Base-by-base conservation (phyloP, 1,140 invertebrate genomes). In the Bombus vancouverensis region DNA sequence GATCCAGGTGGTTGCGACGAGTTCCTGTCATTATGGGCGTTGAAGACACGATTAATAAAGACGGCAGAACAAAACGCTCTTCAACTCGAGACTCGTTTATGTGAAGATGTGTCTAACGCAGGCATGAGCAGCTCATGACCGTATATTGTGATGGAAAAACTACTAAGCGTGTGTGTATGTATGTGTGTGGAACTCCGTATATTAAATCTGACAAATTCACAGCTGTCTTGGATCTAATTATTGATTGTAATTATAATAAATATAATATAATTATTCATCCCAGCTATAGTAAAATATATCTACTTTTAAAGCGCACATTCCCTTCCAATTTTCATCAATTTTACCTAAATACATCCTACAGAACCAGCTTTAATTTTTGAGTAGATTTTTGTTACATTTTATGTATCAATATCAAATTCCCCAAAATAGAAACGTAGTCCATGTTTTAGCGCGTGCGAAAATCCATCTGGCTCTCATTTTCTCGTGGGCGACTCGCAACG, bases 381-480 rank as follows among this genome's bases (percentile, higher is more conserved):
- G 10, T 62, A 62, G 13, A 62, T 62, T 12, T 62, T n/a, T 28
- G 10, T 62, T 28, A 62, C 28, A 62, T 62, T n/a, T 25, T 62
- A n/a, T 28, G 59, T 12, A n/a, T 28, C 28, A n/a, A n/a, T n/a
- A 62, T 13, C 28, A n/a, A 3, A 13, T 62, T n/a, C 3, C 28
- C 12, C 10, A 62, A n/a, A 59, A 62, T 12, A 28, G 28, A 62
- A 34, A 34, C 32, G 8, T 66, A 37, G 34, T 10, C 22, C 34
- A 25, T 25, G 65, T n/a, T n/a, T n/a, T 62, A 1, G 59, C 59
- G 28, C 12, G 18, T 53, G 57, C 34, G 57, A 80, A 70, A 66
- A 87, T 87, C 44, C 57, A 22, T 68, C 3, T 28, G 44, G 47
- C 86, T 78, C 70, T 88, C 62, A 76, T 74, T 81, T 90, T 87